phyloP scores from a whole-genome alignment of 2,113 vertebrate genomes.

The Collichthys lucidus region DNA sequence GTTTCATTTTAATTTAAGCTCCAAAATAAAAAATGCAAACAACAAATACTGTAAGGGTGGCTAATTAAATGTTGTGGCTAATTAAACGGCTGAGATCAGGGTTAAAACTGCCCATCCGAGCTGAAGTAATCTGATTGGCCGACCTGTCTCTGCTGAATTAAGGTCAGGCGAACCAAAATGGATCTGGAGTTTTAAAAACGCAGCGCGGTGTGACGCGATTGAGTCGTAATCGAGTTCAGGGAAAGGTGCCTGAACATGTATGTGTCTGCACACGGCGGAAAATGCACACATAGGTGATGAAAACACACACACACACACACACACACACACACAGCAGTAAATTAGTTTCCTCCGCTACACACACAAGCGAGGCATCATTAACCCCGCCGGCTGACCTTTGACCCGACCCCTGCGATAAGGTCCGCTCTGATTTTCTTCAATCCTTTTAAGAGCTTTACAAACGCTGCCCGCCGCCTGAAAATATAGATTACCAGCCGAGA shows the following conservation, averaged over 20 bases:
- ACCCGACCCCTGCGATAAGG: slow-evolving; percentile 42
- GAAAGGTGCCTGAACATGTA: neutral
- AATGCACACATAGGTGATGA: neutral
- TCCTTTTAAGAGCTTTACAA: slow-evolving; percentile 76
- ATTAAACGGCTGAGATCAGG: slow-evolving; percentile 23
- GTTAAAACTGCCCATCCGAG: neutral
- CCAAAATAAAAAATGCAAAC: neutral
- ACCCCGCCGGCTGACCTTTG: slow-evolving; percentile 53
- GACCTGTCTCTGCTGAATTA: slow-evolving; percentile 46
- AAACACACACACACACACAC: neutral
- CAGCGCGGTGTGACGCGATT: neutral
- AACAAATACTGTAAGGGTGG: neutral
- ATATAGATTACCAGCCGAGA: slow-evolving; percentile 52
- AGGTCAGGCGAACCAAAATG: slow-evolving; percentile 32
- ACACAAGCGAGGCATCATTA: slow-evolving; percentile 30
- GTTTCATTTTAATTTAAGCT: slow-evolving; percentile 18
- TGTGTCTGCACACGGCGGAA: neutral
- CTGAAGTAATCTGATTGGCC: slow-evolving; percentile 66
- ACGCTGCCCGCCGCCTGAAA: slow-evolving; percentile 46
- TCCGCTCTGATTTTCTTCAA: slow-evolving; percentile 63
- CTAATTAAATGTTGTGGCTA: neutral
- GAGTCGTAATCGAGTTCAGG: neutral
- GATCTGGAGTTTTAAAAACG: slow-evolving; percentile 44
- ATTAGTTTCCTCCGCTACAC: neutral
- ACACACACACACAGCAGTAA: too few relatives aligned